phyloP scores from a whole-genome alignment of 2,797 vertebrate species.

The Brachymystax lenok region DNA sequence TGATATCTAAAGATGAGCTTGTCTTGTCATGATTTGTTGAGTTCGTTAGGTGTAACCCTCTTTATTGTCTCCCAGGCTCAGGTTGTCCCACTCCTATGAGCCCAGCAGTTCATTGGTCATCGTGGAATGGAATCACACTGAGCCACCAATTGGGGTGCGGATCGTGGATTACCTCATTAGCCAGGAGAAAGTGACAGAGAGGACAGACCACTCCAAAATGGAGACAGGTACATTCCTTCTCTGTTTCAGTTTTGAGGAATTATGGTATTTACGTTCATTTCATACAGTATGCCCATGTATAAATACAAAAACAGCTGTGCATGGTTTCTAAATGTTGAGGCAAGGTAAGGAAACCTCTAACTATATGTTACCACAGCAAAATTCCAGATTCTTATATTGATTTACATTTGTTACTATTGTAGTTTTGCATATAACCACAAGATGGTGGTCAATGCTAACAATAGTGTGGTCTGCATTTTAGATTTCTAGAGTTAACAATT shows the following conservation, averaged over 20 bases:
- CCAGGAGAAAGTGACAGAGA: conserved; percentile 95
- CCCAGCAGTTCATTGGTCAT: conserved; percentile 97
- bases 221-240: conserved; percentile 83
- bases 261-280: not conserved
- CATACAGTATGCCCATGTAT: not conserved
- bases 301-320: not conserved
- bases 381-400: not conserved
- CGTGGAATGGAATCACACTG: conserved; percentile 93
- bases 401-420: conserved; percentile 25
- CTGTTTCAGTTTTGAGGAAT: not conserved
- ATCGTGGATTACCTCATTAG: conserved; percentile 96
- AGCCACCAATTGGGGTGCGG: conserved; percentile 93
- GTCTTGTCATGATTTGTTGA: too few species aligned
- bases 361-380: not conserved
- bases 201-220: conserved; percentile 95
- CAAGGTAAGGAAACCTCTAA: not conserved
- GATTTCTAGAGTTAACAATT: not conserved
- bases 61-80: conserved; percentile 75
- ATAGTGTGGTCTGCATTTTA: not conserved
- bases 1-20: too few species aligned
- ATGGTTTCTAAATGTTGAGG: not conserved
- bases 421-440: conserved; percentile 61
- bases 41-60: too few species aligned
- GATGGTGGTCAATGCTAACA: conserved; percentile 60
- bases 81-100: conserved; percentile 88